Conservation (phyloP, 92 coral and sea anemone genomes). For the Porites divaricata region DNA sequence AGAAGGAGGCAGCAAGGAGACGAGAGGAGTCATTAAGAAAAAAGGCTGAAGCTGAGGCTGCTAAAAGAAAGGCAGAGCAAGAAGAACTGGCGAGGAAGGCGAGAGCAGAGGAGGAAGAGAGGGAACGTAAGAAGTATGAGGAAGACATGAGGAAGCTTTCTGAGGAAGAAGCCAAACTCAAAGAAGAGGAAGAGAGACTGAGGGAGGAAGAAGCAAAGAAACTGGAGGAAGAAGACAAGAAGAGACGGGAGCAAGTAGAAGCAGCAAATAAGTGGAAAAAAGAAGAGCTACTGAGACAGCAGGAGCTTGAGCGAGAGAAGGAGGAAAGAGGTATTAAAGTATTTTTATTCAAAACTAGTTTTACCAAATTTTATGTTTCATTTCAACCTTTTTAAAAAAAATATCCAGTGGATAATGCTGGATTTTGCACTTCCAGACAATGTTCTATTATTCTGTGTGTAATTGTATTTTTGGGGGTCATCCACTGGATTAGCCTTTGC, state of each 20-base stretch:
- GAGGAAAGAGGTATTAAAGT: slow-evolving; percentile 82
- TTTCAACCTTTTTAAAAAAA: too few relatives aligned
- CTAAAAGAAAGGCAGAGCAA: slow-evolving; percentile 70
- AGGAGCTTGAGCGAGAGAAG: slow-evolving; percentile 85
- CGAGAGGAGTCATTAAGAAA: slow-evolving; percentile 65
- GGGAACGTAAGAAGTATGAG: slow-evolving; percentile 45
- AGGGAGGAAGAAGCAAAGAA: slow-evolving; percentile 74
- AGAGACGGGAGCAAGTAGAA: slow-evolving; percentile 84
- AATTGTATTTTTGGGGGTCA: too few relatives aligned
- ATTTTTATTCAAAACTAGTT: too few relatives aligned
- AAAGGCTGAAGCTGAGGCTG: slow-evolving; percentile 80
- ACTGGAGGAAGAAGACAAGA: slow-evolving; percentile 79
- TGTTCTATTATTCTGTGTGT: too few relatives aligned
- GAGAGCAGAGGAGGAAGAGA: slow-evolving; percentile 57
- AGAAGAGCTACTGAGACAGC: slow-evolving; percentile 85
- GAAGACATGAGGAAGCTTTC: slow-evolving; percentile 66
- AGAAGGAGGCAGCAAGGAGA: slow-evolving; percentile 64
- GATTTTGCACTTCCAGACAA: too few relatives aligned
- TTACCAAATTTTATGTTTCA: too few relatives aligned
- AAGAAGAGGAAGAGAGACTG: slow-evolving; percentile 59
- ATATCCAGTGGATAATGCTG: too few relatives aligned
- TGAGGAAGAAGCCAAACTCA: slow-evolving; percentile 66
- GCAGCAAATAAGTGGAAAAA: slow-evolving; percentile 96
- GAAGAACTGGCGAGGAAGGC: slow-evolving; percentile 69
- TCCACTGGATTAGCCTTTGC: too few relatives aligned